Evolutionary conservation across 2,797 vertebrate species (phyloP).

Genomic region (Vipera latastei): DNA sequence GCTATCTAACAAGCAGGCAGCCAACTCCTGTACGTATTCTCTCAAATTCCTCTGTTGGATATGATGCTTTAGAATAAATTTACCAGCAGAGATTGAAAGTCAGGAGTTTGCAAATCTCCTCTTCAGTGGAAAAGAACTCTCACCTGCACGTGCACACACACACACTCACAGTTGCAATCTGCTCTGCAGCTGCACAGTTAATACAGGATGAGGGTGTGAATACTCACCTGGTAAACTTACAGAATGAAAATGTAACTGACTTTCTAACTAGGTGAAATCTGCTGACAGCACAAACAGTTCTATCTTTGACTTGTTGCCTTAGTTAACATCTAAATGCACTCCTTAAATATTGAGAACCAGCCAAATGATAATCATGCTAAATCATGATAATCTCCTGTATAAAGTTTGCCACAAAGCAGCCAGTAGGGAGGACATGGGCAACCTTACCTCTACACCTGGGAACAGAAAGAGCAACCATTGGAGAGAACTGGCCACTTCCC

Average conservation of each 20-base stretch:
- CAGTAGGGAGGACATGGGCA: neutral
- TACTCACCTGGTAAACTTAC: neutral
- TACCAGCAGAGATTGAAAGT: neutral
- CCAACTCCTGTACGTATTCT: neutral
- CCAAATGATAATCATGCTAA: neutral
- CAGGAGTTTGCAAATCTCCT: neutral
- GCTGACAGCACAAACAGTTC: neutral
- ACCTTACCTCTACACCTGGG: neutral
- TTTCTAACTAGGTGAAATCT: neutral
- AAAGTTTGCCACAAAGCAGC: neutral
- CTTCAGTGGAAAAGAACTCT: neutral
- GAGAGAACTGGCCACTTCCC: neutral
- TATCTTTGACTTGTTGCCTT: neutral
- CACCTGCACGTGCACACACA: too few relatives aligned
- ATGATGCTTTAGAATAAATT: neutral
- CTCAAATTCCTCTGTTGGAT: neutral
- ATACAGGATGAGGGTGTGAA: neutral
- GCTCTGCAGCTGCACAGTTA: neutral
- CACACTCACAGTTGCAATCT: neutral
- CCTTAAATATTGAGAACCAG: neutral
- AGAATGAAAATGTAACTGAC: neutral
- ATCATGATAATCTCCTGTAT: neutral
- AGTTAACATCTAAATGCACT: neutral
- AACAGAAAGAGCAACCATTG: neutral
- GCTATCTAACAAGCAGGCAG: neutral